phyloP scores from a whole-genome alignment of 2,888 invertebrate species.

The Stramonita haemastoma region DNA sequence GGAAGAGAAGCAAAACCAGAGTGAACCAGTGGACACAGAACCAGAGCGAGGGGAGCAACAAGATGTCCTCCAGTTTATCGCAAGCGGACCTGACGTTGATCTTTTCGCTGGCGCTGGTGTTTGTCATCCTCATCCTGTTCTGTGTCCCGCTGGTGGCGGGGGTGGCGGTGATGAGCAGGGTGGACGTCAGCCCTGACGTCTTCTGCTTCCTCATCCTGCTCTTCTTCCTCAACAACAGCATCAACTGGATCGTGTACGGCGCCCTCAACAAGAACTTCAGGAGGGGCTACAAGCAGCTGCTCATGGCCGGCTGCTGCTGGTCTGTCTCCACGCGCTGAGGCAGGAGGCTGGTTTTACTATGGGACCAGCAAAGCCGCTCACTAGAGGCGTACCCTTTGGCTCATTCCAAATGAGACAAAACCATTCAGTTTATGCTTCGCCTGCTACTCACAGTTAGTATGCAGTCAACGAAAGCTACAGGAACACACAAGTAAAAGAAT shows the following conservation, averaged over 20 bases:
- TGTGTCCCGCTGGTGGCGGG: conserved; percentile 36
- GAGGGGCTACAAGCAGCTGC: conserved; percentile 35
- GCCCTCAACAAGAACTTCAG: conserved; percentile 45
- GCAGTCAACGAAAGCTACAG: too few relatives aligned
- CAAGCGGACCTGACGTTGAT: conserved; percentile 33
- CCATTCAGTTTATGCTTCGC: too few relatives aligned
- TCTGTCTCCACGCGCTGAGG: too few relatives aligned
- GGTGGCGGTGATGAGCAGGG: conserved; percentile 5
- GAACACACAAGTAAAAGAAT: too few relatives aligned
- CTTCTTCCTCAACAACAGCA: conserved; percentile 44
- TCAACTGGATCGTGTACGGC: conserved; percentile 49
- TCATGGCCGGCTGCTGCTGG: conserved; percentile 9
- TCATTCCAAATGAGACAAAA: too few relatives aligned
- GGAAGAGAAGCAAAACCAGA: conserved; percentile 23
- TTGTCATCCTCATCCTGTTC: conserved; percentile 33
- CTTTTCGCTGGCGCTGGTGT: conserved; percentile 40
- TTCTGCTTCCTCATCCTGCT: conserved; percentile 27
- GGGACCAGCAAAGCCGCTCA: too few relatives aligned
- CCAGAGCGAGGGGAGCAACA: neutral
- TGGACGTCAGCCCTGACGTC: conserved; percentile 29
- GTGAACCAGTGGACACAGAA: conserved; percentile 14
- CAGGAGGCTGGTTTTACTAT: too few relatives aligned
- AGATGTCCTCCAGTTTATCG: neutral
- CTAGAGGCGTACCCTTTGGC: too few relatives aligned
- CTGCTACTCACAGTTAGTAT: too few relatives aligned